Conservation (phyloP, 1,140 invertebrate genomes). For the Diachasma alloeum region DNA sequence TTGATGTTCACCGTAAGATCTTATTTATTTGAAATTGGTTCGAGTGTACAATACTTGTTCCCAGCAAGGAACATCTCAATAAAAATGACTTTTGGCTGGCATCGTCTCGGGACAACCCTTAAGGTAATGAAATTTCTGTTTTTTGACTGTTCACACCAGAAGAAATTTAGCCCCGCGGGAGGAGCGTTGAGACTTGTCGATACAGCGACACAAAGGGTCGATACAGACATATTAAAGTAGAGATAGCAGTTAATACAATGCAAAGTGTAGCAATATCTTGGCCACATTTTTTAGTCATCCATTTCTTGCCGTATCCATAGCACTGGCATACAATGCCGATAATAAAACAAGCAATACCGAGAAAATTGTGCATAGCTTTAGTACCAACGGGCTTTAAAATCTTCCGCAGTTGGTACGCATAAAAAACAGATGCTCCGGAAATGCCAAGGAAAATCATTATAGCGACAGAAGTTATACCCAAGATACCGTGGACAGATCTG, state of each 20-base stretch:
- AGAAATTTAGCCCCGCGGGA: slow-evolving; percentile 8
- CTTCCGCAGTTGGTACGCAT: slow-evolving; percentile 41
- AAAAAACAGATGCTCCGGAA: slow-evolving; percentile 44
- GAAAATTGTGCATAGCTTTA: slow-evolving; percentile 51
- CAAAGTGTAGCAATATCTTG: slow-evolving; percentile 19
- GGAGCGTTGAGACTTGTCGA: slow-evolving; percentile 26
- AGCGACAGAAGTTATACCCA: slow-evolving; percentile 44
- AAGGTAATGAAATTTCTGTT: too few species aligned
- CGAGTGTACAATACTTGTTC: too few species aligned
- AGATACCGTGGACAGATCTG: slow-evolving; percentile 39
- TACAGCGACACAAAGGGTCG: slow-evolving; percentile 37
- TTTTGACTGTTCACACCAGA: neutral
- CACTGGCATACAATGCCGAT: slow-evolving; percentile 49
- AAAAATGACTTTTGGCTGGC: too few species aligned
- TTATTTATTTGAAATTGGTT: too few species aligned
- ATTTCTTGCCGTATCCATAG: slow-evolving; percentile 40
- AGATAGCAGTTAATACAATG: slow-evolving; percentile 36
- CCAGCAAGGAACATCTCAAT: too few species aligned
- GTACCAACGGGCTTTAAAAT: slow-evolving; percentile 41
- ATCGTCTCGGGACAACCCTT: too few species aligned
- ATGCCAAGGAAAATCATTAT: slow-evolving; percentile 36
- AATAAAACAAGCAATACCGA: slow-evolving; percentile 48
- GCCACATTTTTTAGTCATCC: slow-evolving; percentile 19
- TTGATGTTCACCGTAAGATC: too few species aligned
- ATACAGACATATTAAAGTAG: slow-evolving; percentile 39